Conservation (phyloP, 2,888 invertebrate species). For the Cybosia mesomella region DNA sequence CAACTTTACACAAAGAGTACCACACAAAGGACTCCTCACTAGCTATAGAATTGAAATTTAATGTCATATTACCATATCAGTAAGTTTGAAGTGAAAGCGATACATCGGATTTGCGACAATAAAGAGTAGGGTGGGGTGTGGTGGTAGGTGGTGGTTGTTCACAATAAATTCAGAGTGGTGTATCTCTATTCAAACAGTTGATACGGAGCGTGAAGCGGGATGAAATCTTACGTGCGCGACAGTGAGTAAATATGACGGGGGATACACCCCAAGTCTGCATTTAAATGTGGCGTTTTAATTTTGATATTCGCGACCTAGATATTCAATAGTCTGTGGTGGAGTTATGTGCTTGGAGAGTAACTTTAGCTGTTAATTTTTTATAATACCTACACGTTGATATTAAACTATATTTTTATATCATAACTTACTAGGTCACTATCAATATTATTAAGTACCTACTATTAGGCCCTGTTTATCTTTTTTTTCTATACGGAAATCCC, state of each 20-base stretch:
- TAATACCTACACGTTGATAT: too few species aligned
- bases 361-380: background rate
- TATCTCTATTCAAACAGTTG: constrained; percentile 86
- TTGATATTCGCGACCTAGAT: constrained; percentile 27
- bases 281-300: constrained; percentile 46
- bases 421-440: too few species aligned
- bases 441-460: too few species aligned
- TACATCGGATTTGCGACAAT: constrained; percentile 84
- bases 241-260: constrained; percentile 74
- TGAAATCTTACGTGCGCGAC: constrained; percentile 79
- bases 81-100: constrained; percentile 81
- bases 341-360: background rate
- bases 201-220: constrained; percentile 76
- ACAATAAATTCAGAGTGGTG: constrained; percentile 83
- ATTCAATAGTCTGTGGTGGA: constrained; percentile 2
- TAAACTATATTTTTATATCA: too few species aligned
- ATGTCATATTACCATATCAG: constrained; percentile 83
- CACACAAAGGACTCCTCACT: constrained; percentile 56
- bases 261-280: constrained; percentile 39
- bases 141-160: constrained; percentile 56
- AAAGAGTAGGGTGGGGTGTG: constrained; percentile 55
- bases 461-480: too few species aligned
- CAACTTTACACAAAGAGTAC: constrained; percentile 40
- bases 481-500: too few species aligned
- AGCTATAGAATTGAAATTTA: constrained; percentile 76